Conservation (phyloP, 2,113 vertebrate species). For the Ictalurus punctatus region DNA sequence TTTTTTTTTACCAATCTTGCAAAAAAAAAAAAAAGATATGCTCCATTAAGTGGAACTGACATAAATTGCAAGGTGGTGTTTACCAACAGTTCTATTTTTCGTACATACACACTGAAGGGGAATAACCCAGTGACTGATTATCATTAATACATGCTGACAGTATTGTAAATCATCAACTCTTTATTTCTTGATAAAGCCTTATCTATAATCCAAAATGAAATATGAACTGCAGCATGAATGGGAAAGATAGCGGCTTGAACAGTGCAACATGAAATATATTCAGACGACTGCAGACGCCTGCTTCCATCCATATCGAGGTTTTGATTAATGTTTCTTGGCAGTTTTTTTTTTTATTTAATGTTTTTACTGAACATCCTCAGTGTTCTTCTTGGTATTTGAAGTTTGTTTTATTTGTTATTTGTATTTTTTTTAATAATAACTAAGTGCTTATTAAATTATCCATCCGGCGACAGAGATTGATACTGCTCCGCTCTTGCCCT, state of each 20-base stretch:
- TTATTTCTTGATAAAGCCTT: conserved; percentile 17
- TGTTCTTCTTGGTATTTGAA: not conserved
- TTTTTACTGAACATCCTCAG: not conserved
- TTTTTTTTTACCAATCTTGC: not conserved
- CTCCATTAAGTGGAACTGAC: not conserved
- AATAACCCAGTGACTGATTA: conserved; percentile 14
- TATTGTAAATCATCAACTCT: conserved; percentile 10
- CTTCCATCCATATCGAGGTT: not conserved
- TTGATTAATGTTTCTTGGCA: not conserved
- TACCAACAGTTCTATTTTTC: not conserved
- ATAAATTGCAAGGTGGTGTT: not conserved
- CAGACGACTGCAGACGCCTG: not conserved
- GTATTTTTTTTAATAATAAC: not conserved
- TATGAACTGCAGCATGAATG: conserved; percentile 3
- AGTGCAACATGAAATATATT: not conserved
- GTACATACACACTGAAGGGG: not conserved
- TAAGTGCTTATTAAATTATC: conserved; percentile 3
- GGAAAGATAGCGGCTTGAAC: not conserved
- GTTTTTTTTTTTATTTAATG: not conserved
- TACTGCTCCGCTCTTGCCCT: not conserved
- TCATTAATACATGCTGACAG: conserved; percentile 13
- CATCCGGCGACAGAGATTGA: conserved; percentile 20
- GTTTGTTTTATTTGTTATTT: not conserved
- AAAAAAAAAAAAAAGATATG: not conserved
- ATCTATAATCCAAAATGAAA: conserved; percentile 32